Percentiles rank a stretch among this genome's conserved stretches.
These are phyloP conservation scores for Ctenopoma kingsleyae DNA, from an alignment of 2,797 vertebrate genomes.

Conservation along the genomic window DNA sequence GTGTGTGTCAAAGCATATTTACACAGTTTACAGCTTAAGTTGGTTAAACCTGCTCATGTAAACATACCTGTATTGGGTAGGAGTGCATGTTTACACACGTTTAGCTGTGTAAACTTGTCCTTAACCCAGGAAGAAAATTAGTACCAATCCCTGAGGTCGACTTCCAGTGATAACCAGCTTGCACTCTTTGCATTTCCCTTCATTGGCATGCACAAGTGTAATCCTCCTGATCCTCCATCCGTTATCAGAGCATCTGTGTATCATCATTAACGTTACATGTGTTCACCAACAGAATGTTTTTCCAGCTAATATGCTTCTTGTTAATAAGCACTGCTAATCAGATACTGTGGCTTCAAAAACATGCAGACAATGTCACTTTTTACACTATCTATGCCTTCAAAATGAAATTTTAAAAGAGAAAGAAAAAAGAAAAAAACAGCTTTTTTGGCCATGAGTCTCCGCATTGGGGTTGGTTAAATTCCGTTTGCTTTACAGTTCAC, in stretches of 20 bases:
- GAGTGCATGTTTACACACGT: conserved; percentile 31
- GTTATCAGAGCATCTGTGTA: conserved; percentile 81
- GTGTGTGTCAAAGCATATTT: conserved; percentile 47
- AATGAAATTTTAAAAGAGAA: too few relatives aligned
- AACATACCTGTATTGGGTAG: conserved; percentile 48
- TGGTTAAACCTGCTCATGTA: conserved; percentile 40
- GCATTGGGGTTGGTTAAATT: too few relatives aligned
- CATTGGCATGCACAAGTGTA: conserved; percentile 65
- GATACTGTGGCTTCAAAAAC: conserved; percentile 10
- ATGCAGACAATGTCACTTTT: background rate
- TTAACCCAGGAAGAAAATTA: conserved; percentile 39
- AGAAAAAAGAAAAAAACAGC: too few relatives aligned
- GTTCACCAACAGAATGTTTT: conserved; percentile 78
- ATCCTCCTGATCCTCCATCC: conserved; percentile 53
- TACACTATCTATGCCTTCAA: too few relatives aligned
- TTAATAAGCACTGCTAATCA: conserved; percentile 79
- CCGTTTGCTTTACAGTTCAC: too few relatives aligned
- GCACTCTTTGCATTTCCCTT: conserved; percentile 62
- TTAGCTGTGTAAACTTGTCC: conserved; percentile 4
- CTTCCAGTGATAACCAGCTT: conserved; percentile 55
- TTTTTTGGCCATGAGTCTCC: too few relatives aligned
- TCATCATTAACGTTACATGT: conserved; percentile 80
- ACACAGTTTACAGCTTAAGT: conserved; percentile 48
- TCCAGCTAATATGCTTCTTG: conserved; percentile 72
- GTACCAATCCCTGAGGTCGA: conserved; percentile 26